These are phyloP conservation scores for Romanogobio albipinnatus DNA, from an alignment of 2,113 vertebrate species.

Conservation along the genomic window DNA sequence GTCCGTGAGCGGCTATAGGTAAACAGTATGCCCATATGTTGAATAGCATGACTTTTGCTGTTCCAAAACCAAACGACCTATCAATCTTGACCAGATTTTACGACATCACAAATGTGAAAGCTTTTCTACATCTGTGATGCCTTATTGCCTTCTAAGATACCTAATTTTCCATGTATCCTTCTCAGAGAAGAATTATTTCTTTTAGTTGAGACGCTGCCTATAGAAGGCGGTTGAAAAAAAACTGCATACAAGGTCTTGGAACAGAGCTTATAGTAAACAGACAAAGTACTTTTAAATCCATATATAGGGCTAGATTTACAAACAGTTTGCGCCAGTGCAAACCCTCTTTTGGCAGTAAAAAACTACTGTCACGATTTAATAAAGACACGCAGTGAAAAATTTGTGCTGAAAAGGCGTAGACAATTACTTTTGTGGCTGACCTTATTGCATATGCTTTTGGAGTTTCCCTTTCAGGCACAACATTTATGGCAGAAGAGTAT, in stretches of 20 bases:
- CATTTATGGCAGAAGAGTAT: no score
- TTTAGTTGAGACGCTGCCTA: background rate
- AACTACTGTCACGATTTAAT: no score
- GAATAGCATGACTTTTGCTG: background rate
- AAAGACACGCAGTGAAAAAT: no score
- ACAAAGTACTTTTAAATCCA: background rate
- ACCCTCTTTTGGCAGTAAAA: no score
- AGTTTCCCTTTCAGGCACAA: no score
- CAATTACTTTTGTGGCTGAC: no score
- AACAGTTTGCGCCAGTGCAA: no score
- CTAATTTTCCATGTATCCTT: background rate
- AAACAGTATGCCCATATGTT: background rate
- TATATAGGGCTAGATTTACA: background rate
- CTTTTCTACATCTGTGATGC: constrained; percentile 3
- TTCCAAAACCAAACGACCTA: background rate
- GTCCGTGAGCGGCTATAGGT: background rate
- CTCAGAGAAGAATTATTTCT: background rate
- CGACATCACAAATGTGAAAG: background rate
- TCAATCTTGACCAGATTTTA: background rate
- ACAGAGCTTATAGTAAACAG: background rate
- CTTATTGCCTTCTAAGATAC: background rate
- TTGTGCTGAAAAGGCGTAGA: no score
- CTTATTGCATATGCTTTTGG: no score
- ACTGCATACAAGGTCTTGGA: background rate
- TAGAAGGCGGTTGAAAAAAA: background rate